Percentiles rank a stretch among this genome's conserved stretches.
Evolutionary conservation across 2,113 vertebrate genomes (phyloP).

Genomic region (Amphiprion percula): DNA sequence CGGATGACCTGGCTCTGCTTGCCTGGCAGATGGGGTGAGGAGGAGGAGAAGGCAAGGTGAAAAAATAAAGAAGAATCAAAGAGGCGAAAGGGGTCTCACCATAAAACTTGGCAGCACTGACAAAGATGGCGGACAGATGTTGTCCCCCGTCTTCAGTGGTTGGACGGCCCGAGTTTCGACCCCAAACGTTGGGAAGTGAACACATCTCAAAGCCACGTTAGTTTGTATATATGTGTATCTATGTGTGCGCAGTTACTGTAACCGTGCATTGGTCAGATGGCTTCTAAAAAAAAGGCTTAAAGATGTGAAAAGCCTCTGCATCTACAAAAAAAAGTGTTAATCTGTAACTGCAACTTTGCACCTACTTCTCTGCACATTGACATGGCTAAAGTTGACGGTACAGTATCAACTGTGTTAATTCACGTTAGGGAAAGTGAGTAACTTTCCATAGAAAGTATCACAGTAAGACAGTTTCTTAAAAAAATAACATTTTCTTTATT

Average conservation of each 20-base stretch:
- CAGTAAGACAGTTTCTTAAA: conserved; percentile 21
- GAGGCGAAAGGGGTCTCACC: conserved; percentile 63
- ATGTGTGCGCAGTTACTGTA: conserved; percentile 2
- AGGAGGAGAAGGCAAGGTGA: not conserved
- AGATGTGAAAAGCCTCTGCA: conserved; percentile 4
- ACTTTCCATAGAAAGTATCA: conserved; percentile 30
- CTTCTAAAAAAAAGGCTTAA: conserved; percentile 9
- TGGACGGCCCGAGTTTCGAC: conserved; percentile 56
- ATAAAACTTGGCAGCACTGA: conserved; percentile 67
- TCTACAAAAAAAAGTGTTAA: conserved; percentile 1
- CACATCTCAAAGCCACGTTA: conserved; percentile 67
- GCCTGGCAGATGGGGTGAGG: conserved; percentile 21
- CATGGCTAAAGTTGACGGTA: conserved; percentile 3
- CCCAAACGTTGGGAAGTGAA: conserved; percentile 66
- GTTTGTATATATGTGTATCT: conserved; percentile 2
- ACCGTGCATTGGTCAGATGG: not conserved
- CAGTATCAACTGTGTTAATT: not conserved
- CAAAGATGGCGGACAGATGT: conserved; percentile 74
- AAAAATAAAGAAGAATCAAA: conserved; percentile 2
- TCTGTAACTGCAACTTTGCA: conserved; percentile 25
- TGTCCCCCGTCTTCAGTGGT: conserved; percentile 69
- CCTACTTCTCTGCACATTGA: conserved; percentile 14
- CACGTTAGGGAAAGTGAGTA: not conserved
- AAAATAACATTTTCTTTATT: conserved; percentile 6
- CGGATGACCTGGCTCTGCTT: conserved; percentile 19